These are phyloP conservation scores for Corvus moneduloides DNA, from an alignment of 2,113 vertebrate genomes.

Conservation along the genomic window DNA sequence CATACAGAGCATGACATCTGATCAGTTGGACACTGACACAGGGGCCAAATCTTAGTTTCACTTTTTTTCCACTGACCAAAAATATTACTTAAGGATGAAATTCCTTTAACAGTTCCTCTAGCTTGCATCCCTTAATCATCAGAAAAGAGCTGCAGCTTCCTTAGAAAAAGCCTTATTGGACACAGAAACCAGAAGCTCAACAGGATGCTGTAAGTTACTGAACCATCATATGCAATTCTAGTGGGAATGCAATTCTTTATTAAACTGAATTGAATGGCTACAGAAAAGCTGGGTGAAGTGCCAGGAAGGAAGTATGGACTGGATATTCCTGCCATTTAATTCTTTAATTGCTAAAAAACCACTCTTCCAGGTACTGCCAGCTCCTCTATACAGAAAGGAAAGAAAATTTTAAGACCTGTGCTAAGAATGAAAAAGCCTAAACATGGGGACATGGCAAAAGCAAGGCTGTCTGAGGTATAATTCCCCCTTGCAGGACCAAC, in stretches of 20 bases:
- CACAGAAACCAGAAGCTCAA: neutral
- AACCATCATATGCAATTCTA: neutral
- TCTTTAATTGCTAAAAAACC: neutral
- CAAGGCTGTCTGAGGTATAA: neutral
- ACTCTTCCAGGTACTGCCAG: neutral
- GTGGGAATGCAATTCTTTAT: neutral
- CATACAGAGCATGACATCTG: neutral
- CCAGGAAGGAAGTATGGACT: neutral
- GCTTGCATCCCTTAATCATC: neutral
- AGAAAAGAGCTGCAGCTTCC: neutral
- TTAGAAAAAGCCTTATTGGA: neutral
- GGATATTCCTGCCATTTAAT: neutral
- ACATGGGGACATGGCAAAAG: neutral
- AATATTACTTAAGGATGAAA: neutral
- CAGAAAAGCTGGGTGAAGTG: neutral
- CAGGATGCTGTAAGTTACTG: neutral
- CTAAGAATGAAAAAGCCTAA: neutral
- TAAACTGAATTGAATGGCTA: neutral
- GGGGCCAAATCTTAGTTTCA: neutral
- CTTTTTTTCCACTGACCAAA: neutral
- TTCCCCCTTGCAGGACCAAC: neutral
- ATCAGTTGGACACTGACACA: neutral
- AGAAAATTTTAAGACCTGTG: neutral
- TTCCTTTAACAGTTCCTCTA: neutral
- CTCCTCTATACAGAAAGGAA: neutral